These are phyloP conservation scores for Falco cherrug DNA, from an alignment of 2,797 vertebrate genomes.

Conservation along the genomic window DNA sequence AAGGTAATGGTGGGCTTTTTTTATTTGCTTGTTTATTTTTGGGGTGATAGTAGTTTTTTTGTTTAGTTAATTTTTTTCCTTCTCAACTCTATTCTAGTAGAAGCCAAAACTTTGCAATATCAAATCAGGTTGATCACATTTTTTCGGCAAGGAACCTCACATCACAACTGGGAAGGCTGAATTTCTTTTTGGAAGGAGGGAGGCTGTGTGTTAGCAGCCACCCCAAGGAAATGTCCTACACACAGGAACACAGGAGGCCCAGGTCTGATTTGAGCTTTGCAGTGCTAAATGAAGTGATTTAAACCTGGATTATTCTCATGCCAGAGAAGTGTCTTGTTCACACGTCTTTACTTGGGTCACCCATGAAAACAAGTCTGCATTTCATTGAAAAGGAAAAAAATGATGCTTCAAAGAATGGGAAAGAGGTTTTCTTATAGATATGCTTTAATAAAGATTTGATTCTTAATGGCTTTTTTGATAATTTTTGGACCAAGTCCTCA, in stretches of 20 bases:
- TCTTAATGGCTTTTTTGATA: neutral
- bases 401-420: neutral
- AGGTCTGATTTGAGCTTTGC: neutral
- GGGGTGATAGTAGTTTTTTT: fast-evolving
- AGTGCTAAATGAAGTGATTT: neutral
- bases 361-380: neutral
- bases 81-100: neutral
- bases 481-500: neutral
- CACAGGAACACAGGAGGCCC: neutral
- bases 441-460: neutral
- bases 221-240: neutral
- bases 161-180: neutral
- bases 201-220: neutral
- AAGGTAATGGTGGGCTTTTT: neutral
- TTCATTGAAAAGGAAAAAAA: neutral
- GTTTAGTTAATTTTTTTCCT: fast-evolving
- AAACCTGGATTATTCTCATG: neutral
- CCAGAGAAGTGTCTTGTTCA: neutral
- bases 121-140: neutral
- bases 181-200: neutral
- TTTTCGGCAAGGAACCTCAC: fast-evolving
- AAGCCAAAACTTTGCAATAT: neutral
- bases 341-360: fast-evolving
- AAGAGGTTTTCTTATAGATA: neutral
- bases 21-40: neutral